phyloP scores from a whole-genome alignment of 2,797 vertebrate species.

The Myotis daubentonii region DNA sequence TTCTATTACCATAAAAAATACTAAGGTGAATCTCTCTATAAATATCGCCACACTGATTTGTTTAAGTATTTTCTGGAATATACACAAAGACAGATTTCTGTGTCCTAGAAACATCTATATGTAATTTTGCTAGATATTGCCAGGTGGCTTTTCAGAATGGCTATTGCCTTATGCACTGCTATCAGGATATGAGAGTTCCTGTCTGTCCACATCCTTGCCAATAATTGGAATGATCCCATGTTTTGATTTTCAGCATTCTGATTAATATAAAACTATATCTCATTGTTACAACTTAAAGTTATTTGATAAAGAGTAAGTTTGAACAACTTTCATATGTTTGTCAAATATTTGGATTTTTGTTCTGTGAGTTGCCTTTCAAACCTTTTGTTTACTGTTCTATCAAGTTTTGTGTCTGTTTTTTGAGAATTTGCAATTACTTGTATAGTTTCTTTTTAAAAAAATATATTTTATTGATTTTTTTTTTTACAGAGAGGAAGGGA shows the following conservation, averaged over 20 bases:
- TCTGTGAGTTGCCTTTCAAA: slow-evolving; percentile 18
- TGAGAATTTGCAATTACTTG: neutral
- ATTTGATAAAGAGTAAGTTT: slow-evolving; percentile 15
- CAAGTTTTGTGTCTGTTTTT: neutral
- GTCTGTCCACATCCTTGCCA: neutral
- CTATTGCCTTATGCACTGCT: neutral
- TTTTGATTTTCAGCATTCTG: slow-evolving; percentile 29
- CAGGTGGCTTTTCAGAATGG: slow-evolving; percentile 47
- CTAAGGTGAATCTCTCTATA: neutral
- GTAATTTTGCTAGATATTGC: slow-evolving; percentile 27
- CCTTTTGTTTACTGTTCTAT: neutral
- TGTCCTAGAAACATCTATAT: neutral
- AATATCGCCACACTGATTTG: neutral
- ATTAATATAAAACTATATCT: slow-evolving; percentile 27
- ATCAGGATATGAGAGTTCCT: neutral
- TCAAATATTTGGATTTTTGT: neutral
- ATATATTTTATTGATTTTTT: no score
- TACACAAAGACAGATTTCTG: neutral
- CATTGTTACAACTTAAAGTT: slow-evolving; percentile 14
- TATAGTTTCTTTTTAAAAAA: neutral
- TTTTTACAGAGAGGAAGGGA: no score
- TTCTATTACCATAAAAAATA: neutral
- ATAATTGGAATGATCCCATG: neutral
- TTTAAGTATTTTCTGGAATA: neutral
- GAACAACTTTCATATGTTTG: neutral